These are phyloP conservation scores for Pantherophis alleghaniensis DNA, from an alignment of 2,797 vertebrate genomes.

Conservation along the genomic window DNA sequence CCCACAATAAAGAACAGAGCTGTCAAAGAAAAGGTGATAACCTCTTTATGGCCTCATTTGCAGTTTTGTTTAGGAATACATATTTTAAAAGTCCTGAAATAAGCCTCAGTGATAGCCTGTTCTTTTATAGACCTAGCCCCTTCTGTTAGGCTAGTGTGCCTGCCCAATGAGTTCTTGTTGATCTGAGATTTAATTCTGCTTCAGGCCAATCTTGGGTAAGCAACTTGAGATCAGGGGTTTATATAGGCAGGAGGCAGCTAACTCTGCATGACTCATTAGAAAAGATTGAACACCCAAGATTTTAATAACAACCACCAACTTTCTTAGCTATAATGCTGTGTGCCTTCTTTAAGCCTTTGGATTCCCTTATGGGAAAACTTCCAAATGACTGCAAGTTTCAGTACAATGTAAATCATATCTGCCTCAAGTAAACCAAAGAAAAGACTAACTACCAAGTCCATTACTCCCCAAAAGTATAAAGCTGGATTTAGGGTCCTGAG, in stretches of 20 bases:
- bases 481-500: background rate
- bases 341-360: background rate
- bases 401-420: background rate
- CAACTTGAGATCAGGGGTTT: background rate
- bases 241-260: background rate
- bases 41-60: background rate
- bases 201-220: background rate
- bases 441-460: background rate
- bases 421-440: background rate
- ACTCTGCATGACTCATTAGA: background rate
- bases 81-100: background rate
- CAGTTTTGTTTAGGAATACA: background rate
- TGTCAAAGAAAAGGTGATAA: background rate
- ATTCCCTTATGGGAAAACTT: background rate
- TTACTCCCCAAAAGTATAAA: background rate
- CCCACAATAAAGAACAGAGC: background rate
- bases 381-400: background rate
- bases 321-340: background rate
- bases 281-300: background rate
- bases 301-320: background rate
- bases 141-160: background rate
- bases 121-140: background rate
- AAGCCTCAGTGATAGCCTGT: background rate
- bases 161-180: background rate
- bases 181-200: background rate